Evolutionary conservation across 2,113 vertebrate genomes (phyloP).

Genomic region (Rana temporaria): DNA sequence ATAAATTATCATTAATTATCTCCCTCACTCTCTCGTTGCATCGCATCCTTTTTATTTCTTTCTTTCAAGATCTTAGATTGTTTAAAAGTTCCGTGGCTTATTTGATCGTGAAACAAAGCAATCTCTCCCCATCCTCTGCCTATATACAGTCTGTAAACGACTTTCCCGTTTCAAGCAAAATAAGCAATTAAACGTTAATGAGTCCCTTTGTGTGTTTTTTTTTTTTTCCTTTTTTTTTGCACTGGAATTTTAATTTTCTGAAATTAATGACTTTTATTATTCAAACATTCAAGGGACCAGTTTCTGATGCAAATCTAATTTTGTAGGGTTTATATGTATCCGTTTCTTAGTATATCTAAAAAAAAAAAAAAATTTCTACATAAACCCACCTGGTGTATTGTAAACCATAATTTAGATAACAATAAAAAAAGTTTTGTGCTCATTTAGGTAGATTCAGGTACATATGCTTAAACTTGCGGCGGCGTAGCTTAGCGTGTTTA

Average conservation of each 20-base stretch:
- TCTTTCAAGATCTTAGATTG: neutral
- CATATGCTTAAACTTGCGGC: too few species aligned
- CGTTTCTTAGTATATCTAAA: neutral
- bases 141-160: conserved; percentile 15
- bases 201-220: conserved; percentile 50
- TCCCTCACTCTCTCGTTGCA: neutral
- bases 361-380: neutral
- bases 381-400: neutral
- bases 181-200: conserved; percentile 54
- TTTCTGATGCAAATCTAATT: conserved; percentile 51
- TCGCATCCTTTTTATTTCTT: neutral
- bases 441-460: too few species aligned
- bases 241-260: conserved; percentile 52
- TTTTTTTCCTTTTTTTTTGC: neutral
- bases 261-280: conserved; percentile 59
- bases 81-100: conserved; percentile 10
- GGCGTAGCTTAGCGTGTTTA: too few species aligned
- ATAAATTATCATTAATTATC: neutral
- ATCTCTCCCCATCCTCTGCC: conserved; percentile 11
- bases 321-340: conserved; percentile 38
- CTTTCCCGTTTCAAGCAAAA: conserved; percentile 50
- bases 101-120: conserved; percentile 29
- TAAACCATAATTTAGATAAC: neutral
- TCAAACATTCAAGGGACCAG: conserved; percentile 31
- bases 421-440: neutral